phyloP scores from a whole-genome alignment of 2,888 invertebrate species.

The Cerceris ruficornis region DNA sequence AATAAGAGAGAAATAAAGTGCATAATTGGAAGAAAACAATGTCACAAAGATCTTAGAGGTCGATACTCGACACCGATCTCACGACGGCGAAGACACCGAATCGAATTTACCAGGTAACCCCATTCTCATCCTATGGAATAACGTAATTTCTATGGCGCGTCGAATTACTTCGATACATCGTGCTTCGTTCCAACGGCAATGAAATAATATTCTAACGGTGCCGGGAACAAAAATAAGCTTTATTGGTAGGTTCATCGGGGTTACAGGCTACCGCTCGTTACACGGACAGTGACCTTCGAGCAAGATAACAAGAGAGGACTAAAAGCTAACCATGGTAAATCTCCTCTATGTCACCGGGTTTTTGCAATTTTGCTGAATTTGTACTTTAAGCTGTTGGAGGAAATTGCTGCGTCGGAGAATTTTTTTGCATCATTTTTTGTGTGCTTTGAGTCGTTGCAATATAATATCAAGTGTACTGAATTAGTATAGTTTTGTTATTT shows the following conservation, averaged over 20 bases:
- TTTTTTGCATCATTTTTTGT: neutral
- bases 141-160: constrained; percentile 4
- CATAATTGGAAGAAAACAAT: neutral
- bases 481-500: too few species aligned
- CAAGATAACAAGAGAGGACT: constrained; percentile 42
- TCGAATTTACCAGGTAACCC: constrained; percentile 11
- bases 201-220: constrained; percentile 48
- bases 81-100: neutral
- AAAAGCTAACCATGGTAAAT: constrained; percentile 2
- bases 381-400: too few species aligned
- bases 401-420: neutral
- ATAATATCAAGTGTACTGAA: neutral
- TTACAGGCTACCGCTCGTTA: constrained; percentile 52
- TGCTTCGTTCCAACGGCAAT: constrained; percentile 18
- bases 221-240: constrained; percentile 44
- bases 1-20: neutral
- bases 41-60: neutral
- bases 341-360: neutral
- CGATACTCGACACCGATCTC: neutral
- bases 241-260: constrained; percentile 48
- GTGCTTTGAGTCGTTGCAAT: neutral
- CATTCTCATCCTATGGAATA: constrained; percentile 1
- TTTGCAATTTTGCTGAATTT: neutral
- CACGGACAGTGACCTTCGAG: constrained; percentile 56
- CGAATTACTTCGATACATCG: constrained; percentile 16